These are phyloP conservation scores for Andricus quercusramuli DNA, from an alignment of 2,888 invertebrate species.

Conservation along the genomic window DNA sequence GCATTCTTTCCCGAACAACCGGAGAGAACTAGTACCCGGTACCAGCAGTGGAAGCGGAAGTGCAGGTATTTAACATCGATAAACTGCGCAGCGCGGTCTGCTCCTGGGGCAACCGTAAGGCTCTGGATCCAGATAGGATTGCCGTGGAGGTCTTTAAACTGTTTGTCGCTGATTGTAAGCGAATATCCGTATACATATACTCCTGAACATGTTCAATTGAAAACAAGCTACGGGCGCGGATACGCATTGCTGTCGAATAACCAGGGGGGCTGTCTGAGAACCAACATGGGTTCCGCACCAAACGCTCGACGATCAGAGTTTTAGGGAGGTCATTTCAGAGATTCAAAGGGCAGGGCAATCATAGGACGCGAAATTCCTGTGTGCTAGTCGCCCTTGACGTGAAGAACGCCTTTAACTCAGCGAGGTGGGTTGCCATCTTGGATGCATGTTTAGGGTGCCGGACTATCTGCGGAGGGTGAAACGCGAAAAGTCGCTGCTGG, in stretches of 20 bases:
- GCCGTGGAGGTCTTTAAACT: slow-evolving; percentile 53
- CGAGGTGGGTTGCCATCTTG: slow-evolving; percentile 50
- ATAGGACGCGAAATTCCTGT: slow-evolving; percentile 42
- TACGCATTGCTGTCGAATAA: slow-evolving; percentile 40
- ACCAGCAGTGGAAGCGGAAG: neutral
- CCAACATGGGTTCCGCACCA: neutral
- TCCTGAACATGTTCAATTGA: too few species aligned
- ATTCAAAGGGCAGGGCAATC: slow-evolving; percentile 24
- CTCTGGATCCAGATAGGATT: slow-evolving; percentile 55
- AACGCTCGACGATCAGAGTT: slow-evolving; percentile 52
- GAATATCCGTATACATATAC: slow-evolving; percentile 33
- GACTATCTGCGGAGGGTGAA: slow-evolving; percentile 46
- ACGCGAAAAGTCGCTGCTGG: neutral
- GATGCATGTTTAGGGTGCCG: slow-evolving; percentile 54
- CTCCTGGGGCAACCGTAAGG: slow-evolving; percentile 30
- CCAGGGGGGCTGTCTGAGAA: slow-evolving; percentile 17
- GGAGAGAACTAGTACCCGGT: neutral
- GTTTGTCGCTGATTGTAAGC: slow-evolving; percentile 14
- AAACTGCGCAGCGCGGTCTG: neutral
- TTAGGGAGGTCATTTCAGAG: slow-evolving; percentile 44
- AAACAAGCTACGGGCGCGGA: neutral
- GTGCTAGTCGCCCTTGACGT: slow-evolving; percentile 44
- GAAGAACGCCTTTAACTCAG: slow-evolving; percentile 54
- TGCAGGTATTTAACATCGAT: neutral
- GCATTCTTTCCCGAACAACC: slow-evolving; percentile 37